Evolutionary conservation across 2,888 invertebrate species (phyloP).

Genomic region (Drosophila austrosaltans): DNA sequence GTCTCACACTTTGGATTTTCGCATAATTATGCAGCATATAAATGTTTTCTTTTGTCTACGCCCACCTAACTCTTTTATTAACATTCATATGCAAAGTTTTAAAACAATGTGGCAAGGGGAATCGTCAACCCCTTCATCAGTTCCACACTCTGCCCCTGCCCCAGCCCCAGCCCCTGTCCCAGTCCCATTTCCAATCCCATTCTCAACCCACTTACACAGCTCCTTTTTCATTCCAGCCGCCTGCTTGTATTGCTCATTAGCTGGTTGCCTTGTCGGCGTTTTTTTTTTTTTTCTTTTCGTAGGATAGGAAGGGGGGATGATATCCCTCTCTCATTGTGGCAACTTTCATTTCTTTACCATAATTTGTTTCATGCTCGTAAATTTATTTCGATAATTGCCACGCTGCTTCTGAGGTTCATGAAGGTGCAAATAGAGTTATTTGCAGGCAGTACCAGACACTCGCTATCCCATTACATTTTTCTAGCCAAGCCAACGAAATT

Average conservation of each 20-base stretch:
- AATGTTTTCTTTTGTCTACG: conserved; percentile 57
- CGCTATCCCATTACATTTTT: conserved; percentile 13
- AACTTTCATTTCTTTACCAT: conserved; percentile 39
- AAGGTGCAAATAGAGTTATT: conserved; percentile 55
- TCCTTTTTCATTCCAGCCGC: conserved; percentile 47
- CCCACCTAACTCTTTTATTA: conserved; percentile 37
- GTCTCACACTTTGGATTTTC: conserved; percentile 52
- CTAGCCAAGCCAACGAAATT: conserved; percentile 34
- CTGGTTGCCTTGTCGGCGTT: conserved; percentile 17
- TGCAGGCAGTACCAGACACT: conserved; percentile 40
- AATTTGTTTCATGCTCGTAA: conserved; percentile 50
- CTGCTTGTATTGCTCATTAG: conserved; percentile 53
- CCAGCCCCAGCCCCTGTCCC: no score
- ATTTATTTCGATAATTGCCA: conserved; percentile 64
- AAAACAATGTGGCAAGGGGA: conserved; percentile 42
- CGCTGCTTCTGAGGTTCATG: conserved; percentile 41
- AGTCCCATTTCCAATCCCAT: neutral
- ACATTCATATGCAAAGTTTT: conserved; percentile 67
- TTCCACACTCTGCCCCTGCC: neutral
- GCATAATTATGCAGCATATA: conserved; percentile 76
- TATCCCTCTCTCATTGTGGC: neutral
- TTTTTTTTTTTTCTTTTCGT: neutral
- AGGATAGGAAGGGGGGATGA: neutral
- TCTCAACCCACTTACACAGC: neutral
- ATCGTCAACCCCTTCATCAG: conserved; percentile 18